Evolutionary conservation across 2,888 invertebrate genomes (phyloP), one percentile per base, ranked within the genome.

Genomic region (Xylocampa areola): DNA sequence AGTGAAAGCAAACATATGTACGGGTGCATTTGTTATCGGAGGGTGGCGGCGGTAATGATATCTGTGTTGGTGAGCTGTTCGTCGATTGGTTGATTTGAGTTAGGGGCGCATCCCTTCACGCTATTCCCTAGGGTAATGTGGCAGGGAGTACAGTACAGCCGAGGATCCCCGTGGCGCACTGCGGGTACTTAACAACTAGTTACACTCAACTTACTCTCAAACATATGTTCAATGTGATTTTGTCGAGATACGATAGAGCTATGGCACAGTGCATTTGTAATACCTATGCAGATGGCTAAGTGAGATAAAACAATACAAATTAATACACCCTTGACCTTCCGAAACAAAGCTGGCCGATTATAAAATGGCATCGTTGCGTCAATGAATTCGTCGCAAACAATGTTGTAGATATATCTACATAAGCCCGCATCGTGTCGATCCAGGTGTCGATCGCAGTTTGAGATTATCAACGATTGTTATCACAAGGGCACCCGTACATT

Each of bases 1-100:
- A 77, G 86, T 89, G 90, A 92, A 89, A 86, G 85, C 84, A 81
- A 90, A 88, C 92, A 92, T 92, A 93, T 92, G 93, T 91, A 89
- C 81, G 79, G 62, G 79, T 80, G 71, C 67, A 76, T 82, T 82
- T 74, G 73, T 75, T 62, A 62, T 71, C 69, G 79, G 67, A 85
- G 91, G 92, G 92, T 88, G 88, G 77, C 72, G 65, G 73, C 54
- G 39, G 77, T 88, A 87, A 88, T 86, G 81, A 84, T 83, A 82
- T 84, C 81, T 82, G 82, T 83, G 67, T 65, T 58, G 72, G 80
- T 67, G 53, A 67, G 65, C 77, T 68, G 77, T 64, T 61, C 82
- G 68, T 72, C 79, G 86, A 93, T 93, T 92, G 93, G 92, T 85
- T 77, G 85, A 78, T 73, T 80, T 64, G 41, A 65, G 68, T 73